Evolutionary conservation across 2,113 vertebrate species (phyloP), one percentile per base, ranked within the genome.

Genomic region (Puma concolor): DNA sequence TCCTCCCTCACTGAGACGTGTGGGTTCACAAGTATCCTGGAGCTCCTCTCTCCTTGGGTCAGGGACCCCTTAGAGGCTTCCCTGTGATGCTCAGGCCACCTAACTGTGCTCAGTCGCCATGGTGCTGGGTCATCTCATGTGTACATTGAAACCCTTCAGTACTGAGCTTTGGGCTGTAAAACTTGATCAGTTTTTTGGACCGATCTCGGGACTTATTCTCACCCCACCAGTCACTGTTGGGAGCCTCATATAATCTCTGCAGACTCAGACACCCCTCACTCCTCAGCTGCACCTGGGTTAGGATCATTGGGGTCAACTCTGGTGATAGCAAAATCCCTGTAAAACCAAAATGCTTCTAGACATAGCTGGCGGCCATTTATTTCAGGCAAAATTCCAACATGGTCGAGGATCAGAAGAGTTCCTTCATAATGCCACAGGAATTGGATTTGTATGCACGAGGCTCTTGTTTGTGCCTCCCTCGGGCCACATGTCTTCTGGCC

Each of bases 91-190:
- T 10, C 8, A 36, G 17, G 85, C 71, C 38, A n/a, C 76, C 63
- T 77, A 0, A 17, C 48, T 41, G 4, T 25, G 66, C 38, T n/a
- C 9, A 25, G 21, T 23, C 60, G 44, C 60, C 1, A 0, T 10
- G 31, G 33, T 5, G 3, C 52, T 38, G 14, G 12, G 25, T 90
- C 88, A 4, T 87, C 66, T 79, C 12, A 1, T 21, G 4, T 57
- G 36, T 63, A 71, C 25, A 19, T 25, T 11, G 33, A 2, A 87
- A 2, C 36, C 57, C 63, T 86, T 93, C 17, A 63, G 31, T 60
- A 31, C 52, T 14, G 8, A 77, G 23, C 69, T 14, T 5, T 29
- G 2, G 19, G 21, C 14, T n/a, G 11, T 52, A 72, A 79, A 36
- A 72, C 74, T 38, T 82, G 36, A 31, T 69, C 69, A 0, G 7